These are phyloP conservation scores for Drosophila trapezifrons DNA, from an alignment of 1,140 invertebrate species.

Conservation along the genomic window DNA sequence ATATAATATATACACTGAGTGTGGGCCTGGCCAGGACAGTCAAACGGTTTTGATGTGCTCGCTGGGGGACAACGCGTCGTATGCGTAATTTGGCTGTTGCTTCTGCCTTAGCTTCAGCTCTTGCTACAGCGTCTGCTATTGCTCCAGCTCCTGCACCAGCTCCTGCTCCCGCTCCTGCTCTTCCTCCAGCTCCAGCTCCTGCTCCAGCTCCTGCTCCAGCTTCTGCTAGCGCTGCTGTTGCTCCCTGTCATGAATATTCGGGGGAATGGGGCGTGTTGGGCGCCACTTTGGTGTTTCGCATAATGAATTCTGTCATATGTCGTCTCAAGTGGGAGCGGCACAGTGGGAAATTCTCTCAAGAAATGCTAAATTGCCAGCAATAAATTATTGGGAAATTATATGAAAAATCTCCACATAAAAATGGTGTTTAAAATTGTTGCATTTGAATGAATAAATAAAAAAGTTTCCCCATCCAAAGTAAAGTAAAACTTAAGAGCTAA, in stretches of 20 bases:
- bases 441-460: too few relatives aligned
- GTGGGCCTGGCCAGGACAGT: slow-evolving; percentile 20
- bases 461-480: too few relatives aligned
- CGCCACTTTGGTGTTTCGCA: slow-evolving; percentile 18
- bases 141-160: slow-evolving; percentile 19
- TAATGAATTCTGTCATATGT: slow-evolving; percentile 63
- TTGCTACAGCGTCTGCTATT: too few relatives aligned
- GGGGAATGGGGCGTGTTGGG: neutral
- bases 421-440: neutral
- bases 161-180: slow-evolving; percentile 12
- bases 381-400: neutral
- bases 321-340: slow-evolving; percentile 22
- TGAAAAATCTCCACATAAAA: rapidly evolving
- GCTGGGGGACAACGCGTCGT: slow-evolving; percentile 50
- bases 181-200: slow-evolving; percentile 18
- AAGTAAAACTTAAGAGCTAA: too few relatives aligned
- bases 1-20: slow-evolving; percentile 11
- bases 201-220: slow-evolving; percentile 16
- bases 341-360: neutral
- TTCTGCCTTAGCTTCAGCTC: slow-evolving; percentile 19
- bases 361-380: neutral
- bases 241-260: slow-evolving; percentile 56
- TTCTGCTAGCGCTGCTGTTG: slow-evolving; percentile 8
- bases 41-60: slow-evolving; percentile 42
- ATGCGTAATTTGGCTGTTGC: slow-evolving; percentile 57